Percentiles rank a stretch among this genome's conserved stretches.
Evolutionary conservation across 2,113 vertebrate species (phyloP).

Genomic region (Seriola aureovittata): DNA sequence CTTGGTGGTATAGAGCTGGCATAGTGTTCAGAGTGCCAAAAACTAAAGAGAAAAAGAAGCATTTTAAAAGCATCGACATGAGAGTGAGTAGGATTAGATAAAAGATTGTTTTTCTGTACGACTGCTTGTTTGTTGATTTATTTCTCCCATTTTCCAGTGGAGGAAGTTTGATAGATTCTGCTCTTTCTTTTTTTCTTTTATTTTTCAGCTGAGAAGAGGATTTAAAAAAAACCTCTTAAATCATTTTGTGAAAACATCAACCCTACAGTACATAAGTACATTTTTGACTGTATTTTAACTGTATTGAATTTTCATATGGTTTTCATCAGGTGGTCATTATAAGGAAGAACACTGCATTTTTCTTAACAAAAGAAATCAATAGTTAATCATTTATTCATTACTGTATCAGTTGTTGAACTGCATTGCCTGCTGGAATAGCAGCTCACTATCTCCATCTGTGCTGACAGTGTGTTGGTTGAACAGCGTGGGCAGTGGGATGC

Average conservation of each 20-base stretch:
- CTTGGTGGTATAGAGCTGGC: not conserved
- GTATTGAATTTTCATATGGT: not conserved
- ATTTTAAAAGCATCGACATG: not conserved
- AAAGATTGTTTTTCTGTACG: not conserved
- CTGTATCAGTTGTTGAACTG: not conserved
- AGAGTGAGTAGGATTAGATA: not conserved
- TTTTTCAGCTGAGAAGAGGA: not conserved
- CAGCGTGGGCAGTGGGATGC: not conserved
- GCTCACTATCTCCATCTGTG: not conserved
- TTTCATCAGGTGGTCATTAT: not conserved
- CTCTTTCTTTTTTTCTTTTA: not conserved
- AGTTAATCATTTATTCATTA: not conserved
- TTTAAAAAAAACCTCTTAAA: not conserved
- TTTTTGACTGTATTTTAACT: not conserved
- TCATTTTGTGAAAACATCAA: not conserved
- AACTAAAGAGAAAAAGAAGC: not conserved
- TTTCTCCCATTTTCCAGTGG: not conserved
- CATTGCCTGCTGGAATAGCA: not conserved
- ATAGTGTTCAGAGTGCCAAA: not conserved
- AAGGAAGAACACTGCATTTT: not conserved
- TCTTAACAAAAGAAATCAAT: not conserved
- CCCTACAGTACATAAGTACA: not conserved
- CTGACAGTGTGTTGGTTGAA: not conserved
- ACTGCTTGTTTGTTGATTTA: not conserved
- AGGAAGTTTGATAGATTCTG: not conserved